Percentiles rank a stretch among this genome's conserved stretches.
phyloP scores from a whole-genome alignment of 2,888 invertebrate genomes.

The Anodontia alba region DNA sequence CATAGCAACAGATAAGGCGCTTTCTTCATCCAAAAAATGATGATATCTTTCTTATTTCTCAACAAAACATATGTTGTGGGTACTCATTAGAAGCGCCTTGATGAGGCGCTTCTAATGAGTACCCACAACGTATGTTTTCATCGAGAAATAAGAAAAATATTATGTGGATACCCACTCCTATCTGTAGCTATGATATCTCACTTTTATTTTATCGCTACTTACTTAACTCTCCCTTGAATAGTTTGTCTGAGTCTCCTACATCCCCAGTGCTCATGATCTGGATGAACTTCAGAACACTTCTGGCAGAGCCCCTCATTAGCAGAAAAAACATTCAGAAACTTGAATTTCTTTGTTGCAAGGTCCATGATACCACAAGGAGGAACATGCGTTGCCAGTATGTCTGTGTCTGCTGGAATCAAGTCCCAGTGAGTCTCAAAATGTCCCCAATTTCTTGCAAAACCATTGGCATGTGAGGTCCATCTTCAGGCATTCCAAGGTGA shows the following conservation, averaged over 20 bases:
- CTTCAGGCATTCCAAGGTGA: constrained; percentile 77
- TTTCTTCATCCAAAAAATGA: too few relatives aligned
- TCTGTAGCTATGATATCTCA: too few relatives aligned
- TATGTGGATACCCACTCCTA: too few relatives aligned
- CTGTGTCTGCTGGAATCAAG: constrained; percentile 74
- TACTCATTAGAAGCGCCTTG: too few relatives aligned
- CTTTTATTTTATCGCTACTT: too few relatives aligned
- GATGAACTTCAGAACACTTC: constrained; percentile 57
- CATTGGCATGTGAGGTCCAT: constrained; percentile 70
- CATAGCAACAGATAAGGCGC: too few relatives aligned
- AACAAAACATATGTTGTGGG: too few relatives aligned
- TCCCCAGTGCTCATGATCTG: constrained; percentile 69
- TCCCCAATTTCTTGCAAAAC: constrained; percentile 65
- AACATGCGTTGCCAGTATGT: constrained; percentile 79
- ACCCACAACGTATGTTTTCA: too few relatives aligned
- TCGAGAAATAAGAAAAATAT: too few relatives aligned
- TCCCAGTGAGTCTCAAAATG: constrained; percentile 72
- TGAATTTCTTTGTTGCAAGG: constrained; percentile 55
- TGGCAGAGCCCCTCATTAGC: constrained; percentile 41
- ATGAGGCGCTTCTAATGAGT: too few relatives aligned
- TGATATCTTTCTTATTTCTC: too few relatives aligned
- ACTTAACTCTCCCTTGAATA: constrained; percentile 71
- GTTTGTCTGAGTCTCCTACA: constrained; percentile 62
- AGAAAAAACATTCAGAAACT: constrained; percentile 38
- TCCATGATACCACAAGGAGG: constrained; percentile 79